Conservation (phyloP, 2,797 vertebrate genomes). For the Pseudochirops corinnae region DNA sequence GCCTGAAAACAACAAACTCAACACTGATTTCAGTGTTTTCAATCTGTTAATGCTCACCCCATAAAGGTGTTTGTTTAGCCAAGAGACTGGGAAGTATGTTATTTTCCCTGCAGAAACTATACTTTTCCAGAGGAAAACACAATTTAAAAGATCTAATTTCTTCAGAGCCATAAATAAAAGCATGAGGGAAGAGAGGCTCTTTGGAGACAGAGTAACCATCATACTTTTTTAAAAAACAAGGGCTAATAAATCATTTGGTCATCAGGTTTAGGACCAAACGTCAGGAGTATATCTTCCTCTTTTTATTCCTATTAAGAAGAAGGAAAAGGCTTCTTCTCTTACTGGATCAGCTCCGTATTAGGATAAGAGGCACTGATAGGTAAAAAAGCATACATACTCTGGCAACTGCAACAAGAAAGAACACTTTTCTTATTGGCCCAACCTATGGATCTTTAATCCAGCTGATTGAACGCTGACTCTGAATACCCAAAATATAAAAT, state of each 20-base stretch:
- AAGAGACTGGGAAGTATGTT: not conserved
- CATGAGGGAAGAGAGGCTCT: not conserved
- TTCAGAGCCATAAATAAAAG: not conserved
- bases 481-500: not conserved
- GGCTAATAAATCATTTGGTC: not conserved
- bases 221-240: not conserved
- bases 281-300: not conserved
- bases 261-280: not conserved
- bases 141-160: not conserved
- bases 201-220: not conserved
- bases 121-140: not conserved
- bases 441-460: not conserved
- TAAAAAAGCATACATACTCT: not conserved
- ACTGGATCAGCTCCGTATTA: not conserved
- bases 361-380: not conserved
- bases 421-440: rapidly evolving
- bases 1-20: not conserved
- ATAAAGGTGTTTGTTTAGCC: not conserved
- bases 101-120: not conserved
- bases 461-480: not conserved
- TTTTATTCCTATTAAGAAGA: not conserved
- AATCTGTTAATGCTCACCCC: rapidly evolving
- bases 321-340: not conserved
- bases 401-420: not conserved
- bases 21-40: too few species aligned